A percentile compares a stretch with the other conserved stretches of the same genome.
These are phyloP conservation scores for Hirtodrosophila confusa DNA, from an alignment of 2,888 invertebrate species.

Conservation along the genomic window DNA sequence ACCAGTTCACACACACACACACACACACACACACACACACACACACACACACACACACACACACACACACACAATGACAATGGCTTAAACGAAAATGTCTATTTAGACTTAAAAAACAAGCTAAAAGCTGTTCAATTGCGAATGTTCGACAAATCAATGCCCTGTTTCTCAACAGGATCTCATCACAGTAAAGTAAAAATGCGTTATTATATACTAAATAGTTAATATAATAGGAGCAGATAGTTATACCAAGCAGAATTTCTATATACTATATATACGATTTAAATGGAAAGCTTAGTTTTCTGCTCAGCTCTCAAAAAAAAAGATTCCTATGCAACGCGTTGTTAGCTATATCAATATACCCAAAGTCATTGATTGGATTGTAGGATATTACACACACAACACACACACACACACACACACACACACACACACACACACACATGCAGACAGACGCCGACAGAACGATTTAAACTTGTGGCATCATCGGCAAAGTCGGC, in stretches of 20 bases:
- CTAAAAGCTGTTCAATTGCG: conserved; percentile 2
- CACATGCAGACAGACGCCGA: conserved; percentile 8
- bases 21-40: conserved; percentile 1
- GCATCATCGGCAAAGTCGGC: conserved; percentile 57
- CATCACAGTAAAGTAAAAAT: conserved; percentile 35
- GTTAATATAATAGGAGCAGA: background rate
- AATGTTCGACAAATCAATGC: conserved; percentile 29
- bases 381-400: conserved; percentile 5
- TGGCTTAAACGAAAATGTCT: conserved; percentile 36
- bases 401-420: no score
- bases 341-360: background rate
- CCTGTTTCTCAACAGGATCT: conserved; percentile 15
- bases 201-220: no score
- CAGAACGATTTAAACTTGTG: conserved; percentile 70
- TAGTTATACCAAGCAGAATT: background rate
- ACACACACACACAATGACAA: conserved; percentile 25
- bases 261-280: no score
- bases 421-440: conserved; percentile 4
- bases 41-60: conserved; percentile 8
- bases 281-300: no score
- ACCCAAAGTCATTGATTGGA: conserved; percentile 9
- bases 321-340: no score
- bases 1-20: conserved; percentile 50
- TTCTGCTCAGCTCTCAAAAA: no score
- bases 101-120: conserved; percentile 26